Conservation (phyloP, 2,113 vertebrate species). For the Camelus bactrianus region DNA sequence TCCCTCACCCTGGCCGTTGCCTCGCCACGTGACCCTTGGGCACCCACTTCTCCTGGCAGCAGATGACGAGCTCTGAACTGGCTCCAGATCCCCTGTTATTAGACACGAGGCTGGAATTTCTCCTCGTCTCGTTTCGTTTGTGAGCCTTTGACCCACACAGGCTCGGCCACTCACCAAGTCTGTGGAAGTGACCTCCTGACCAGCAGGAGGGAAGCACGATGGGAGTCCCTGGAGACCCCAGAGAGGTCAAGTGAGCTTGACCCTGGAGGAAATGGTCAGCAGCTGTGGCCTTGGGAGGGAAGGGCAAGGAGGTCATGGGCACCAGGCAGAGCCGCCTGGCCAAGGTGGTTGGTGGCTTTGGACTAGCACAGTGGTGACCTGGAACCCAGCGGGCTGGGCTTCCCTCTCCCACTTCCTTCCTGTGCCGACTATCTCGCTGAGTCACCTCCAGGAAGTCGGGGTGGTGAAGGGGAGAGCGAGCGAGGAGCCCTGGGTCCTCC, state of each 20-base stretch:
- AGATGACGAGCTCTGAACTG: background rate
- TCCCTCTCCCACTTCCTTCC: conserved; percentile 83
- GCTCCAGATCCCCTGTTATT: background rate
- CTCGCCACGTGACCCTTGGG: conserved; percentile 45
- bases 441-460: conserved; percentile 77
- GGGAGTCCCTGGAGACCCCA: background rate
- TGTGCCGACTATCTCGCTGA: conserved; percentile 57
- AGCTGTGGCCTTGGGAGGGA: conserved; percentile 62
- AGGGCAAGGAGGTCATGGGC: conserved; percentile 60
- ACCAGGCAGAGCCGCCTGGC: conserved; percentile 8
- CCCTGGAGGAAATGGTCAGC: conserved; percentile 59
- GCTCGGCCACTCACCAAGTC: background rate
- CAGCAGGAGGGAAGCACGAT: background rate
- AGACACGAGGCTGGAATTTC: background rate
- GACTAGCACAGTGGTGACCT: conserved; percentile 66
- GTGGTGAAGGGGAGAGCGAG: background rate
- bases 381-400: conserved; percentile 76
- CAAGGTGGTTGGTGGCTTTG: conserved; percentile 77
- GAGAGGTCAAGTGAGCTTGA: background rate
- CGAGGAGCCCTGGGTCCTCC: conserved; percentile 43
- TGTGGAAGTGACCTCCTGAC: background rate
- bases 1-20: background rate
- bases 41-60: conserved; percentile 61
- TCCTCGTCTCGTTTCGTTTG: background rate
- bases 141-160: conserved; percentile 6